A percentile compares a stretch with the other conserved stretches of the same genome.
Conservation (phyloP, 2,888 invertebrate species). For the Thera obeliscata region DNA sequence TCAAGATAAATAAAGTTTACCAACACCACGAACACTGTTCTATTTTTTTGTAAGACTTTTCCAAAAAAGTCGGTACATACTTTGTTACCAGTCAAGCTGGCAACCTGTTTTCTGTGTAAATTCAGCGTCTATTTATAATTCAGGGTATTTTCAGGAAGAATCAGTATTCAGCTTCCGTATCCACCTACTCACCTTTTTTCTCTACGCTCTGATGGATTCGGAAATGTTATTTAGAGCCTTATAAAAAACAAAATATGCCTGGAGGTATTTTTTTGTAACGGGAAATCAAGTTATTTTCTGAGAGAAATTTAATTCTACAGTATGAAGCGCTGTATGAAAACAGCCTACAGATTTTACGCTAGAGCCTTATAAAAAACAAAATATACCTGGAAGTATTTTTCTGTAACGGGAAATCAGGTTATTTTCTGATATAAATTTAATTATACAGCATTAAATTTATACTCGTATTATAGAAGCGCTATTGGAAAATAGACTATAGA, state of each 20-base stretch:
- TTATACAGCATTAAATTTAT: background rate
- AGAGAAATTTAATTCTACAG: background rate
- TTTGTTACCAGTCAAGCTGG: background rate
- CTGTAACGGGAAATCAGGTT: background rate
- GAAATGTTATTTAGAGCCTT: constrained; percentile 8
- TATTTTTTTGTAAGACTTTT: no score
- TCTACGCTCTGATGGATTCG: constrained; percentile 10
- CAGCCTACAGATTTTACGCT: background rate
- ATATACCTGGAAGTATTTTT: background rate
- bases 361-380: background rate
- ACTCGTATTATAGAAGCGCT: no score
- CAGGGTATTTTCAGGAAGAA: constrained; percentile 20
- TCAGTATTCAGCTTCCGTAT: constrained; percentile 26
- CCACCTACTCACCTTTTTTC: constrained; percentile 13
- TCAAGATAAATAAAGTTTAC: no score
- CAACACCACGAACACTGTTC: no score
- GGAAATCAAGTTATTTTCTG: background rate
- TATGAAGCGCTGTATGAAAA: background rate
- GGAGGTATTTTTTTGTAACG: background rate
- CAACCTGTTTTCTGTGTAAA: background rate
- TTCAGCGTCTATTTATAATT: constrained; percentile 19
- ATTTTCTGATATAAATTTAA: background rate
- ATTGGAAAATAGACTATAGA: background rate
- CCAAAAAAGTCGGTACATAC: background rate
- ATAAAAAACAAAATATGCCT: background rate